Conservation (phyloP, 1,140 invertebrate genomes). For the Andrena cerasifolii region DNA sequence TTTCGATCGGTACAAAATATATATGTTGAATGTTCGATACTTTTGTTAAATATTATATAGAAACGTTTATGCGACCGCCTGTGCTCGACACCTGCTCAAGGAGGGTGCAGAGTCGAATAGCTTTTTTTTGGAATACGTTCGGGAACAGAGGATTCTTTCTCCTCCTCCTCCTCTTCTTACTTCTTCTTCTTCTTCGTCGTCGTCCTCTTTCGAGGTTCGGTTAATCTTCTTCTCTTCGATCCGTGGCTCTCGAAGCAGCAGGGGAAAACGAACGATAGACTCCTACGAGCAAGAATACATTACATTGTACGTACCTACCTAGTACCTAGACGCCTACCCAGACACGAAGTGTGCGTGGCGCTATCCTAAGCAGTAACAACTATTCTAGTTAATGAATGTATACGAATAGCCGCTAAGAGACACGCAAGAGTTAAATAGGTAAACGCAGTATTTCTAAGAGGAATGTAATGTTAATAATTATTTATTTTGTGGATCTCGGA, state of each 20-base stretch:
- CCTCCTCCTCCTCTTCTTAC: slow-evolving; percentile 5
- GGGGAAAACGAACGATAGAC: slow-evolving; percentile 26
- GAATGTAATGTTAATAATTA: slow-evolving; percentile 81
- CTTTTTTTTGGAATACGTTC: slow-evolving; percentile 15
- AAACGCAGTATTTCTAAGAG: slow-evolving; percentile 81
- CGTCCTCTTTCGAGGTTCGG: neutral
- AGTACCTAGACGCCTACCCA: slow-evolving; percentile 70
- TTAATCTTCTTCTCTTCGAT: neutral
- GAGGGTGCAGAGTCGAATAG: slow-evolving; percentile 54
- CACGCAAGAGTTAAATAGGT: slow-evolving; percentile 67
- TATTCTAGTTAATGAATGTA: slow-evolving; percentile 83
- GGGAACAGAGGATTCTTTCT: neutral
- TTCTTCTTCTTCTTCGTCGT: neutral
- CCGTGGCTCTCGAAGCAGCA: slow-evolving; percentile 10
- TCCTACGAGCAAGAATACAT: slow-evolving; percentile 39
- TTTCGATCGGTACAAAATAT: slow-evolving; percentile 67
- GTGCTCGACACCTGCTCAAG: slow-evolving; percentile 70
- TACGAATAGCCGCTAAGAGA: slow-evolving; percentile 81
- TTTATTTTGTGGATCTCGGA: slow-evolving; percentile 82
- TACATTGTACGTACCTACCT: slow-evolving; percentile 76
- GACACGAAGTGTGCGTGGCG: slow-evolving; percentile 62
- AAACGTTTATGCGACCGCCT: slow-evolving; percentile 71
- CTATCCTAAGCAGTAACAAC: slow-evolving; percentile 79
- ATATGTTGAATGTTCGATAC: slow-evolving; percentile 76
- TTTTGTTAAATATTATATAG: slow-evolving; percentile 80